Evolutionary conservation across 2,888 invertebrate genomes (phyloP).

Genomic region (Xanthia icteritia): DNA sequence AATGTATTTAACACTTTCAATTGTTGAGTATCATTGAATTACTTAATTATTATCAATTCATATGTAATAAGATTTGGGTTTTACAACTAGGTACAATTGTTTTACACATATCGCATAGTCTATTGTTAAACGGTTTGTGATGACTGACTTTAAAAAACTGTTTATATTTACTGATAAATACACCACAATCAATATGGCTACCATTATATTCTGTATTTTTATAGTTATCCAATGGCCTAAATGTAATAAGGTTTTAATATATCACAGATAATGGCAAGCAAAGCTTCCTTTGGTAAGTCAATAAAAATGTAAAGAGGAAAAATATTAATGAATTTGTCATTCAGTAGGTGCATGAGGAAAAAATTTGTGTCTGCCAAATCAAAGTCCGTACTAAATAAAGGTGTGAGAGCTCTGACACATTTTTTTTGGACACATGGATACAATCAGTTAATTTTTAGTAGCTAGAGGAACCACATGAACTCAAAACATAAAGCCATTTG

Average conservation of each 20-base stretch:
- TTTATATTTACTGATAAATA: neutral
- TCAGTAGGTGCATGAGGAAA: conserved; percentile 20
- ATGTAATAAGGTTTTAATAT: neutral
- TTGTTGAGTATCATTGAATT: neutral
- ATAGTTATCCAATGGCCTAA: neutral
- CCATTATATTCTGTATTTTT: neutral
- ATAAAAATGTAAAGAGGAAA: conserved; percentile 13
- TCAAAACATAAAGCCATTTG: neutral
- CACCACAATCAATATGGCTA: neutral
- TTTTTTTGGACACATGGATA: neutral
- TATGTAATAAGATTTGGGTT: neutral
- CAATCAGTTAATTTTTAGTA: neutral
- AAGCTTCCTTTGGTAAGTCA: neutral
- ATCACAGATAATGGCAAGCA: too few species aligned
- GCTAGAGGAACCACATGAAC: neutral
- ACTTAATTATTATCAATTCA: neutral
- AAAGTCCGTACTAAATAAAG: neutral
- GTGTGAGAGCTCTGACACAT: too few species aligned
- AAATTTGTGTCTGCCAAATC: conserved; percentile 6
- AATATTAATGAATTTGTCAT: conserved; percentile 23
- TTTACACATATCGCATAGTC: neutral
- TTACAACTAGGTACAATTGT: neutral
- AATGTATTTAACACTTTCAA: neutral
- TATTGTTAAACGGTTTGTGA: neutral
- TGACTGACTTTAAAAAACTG: neutral